These are phyloP conservation scores for Globodera ellingtonae DNA, from an alignment of 1,140 invertebrate species.

Conservation along the genomic window DNA sequence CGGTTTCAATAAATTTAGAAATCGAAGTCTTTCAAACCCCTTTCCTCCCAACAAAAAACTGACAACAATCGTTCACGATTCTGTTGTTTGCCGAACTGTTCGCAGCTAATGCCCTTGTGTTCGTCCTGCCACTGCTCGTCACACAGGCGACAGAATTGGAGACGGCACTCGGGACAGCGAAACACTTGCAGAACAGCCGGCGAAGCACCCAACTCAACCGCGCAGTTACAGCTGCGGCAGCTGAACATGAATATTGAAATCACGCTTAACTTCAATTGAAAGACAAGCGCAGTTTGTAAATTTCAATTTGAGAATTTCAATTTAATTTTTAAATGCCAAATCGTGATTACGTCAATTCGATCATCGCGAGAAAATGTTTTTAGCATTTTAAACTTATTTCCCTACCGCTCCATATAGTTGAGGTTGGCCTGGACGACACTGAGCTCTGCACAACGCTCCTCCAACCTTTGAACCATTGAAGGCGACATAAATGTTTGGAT, in stretches of 20 bases:
- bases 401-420: constrained; percentile 18
- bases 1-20: too few species aligned
- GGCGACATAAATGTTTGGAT: constrained; percentile 15
- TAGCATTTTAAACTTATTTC: too few species aligned
- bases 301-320: too few species aligned
- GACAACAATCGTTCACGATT: background rate
- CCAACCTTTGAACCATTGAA: constrained; percentile 16
- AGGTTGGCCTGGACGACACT: constrained; percentile 23
- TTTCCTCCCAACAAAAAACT: background rate
- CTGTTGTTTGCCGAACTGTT: constrained; percentile 8
- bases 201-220: constrained; percentile 16
- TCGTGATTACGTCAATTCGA: background rate
- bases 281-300: too few species aligned
- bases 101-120: constrained; percentile 23
- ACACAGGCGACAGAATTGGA: constrained; percentile 26
- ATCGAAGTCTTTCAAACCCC: too few species aligned
- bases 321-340: background rate
- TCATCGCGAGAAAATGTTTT: too few species aligned
- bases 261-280: background rate
- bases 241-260: background rate
- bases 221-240: constrained; percentile 30
- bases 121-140: constrained; percentile 21
- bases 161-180: constrained; percentile 13
- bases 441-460: constrained; percentile 23
- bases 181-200: background rate